Percentiles rank a stretch among this genome's conserved stretches.
Evolutionary conservation across 2,797 vertebrate genomes (phyloP).

Genomic region (Notolabrus celidotus): DNA sequence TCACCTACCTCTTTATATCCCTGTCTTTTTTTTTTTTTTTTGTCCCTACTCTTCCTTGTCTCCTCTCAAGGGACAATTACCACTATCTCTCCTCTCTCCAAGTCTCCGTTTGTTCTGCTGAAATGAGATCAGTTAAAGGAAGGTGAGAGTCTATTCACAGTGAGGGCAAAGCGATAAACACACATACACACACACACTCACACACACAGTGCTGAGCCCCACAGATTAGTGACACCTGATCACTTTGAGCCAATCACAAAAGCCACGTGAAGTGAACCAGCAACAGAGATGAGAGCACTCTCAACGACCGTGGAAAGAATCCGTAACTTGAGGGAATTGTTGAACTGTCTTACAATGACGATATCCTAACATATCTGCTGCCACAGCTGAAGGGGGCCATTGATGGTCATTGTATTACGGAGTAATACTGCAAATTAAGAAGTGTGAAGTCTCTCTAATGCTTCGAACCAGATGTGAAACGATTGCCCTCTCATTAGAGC

Average conservation of each 20-base stretch:
- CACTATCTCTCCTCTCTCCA: constrained; percentile 72
- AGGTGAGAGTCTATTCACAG: constrained; percentile 83
- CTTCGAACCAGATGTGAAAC: constrained; percentile 22
- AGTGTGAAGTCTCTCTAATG: constrained; percentile 23
- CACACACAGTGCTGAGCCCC: constrained; percentile 26
- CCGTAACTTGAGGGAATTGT: constrained; percentile 43
- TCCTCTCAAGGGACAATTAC: constrained; percentile 81
- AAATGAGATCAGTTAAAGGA: constrained; percentile 85
- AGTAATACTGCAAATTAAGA: constrained; percentile 20
- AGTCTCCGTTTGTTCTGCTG: constrained; percentile 79
- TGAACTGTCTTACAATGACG: constrained; percentile 50
- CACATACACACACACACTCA: constrained; percentile 29
- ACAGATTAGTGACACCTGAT: constrained; percentile 72
- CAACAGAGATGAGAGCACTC: constrained; percentile 45
- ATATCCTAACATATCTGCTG: constrained; percentile 37
- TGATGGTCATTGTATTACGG: constrained; percentile 12
- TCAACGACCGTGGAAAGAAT: constrained; percentile 46
- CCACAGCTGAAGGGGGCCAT: constrained; percentile 38
- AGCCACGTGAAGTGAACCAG: constrained; percentile 52
- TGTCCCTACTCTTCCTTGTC: constrained; percentile 64
- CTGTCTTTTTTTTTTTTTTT: constrained; percentile 28
- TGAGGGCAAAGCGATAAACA: constrained; percentile 82
- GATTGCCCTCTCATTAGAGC: constrained; percentile 3
- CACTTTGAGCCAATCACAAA: constrained; percentile 56
- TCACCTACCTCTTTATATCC: constrained; percentile 47